Evolutionary conservation across 2,797 vertebrate species (phyloP).

Genomic region (Nannoperca australis): DNA sequence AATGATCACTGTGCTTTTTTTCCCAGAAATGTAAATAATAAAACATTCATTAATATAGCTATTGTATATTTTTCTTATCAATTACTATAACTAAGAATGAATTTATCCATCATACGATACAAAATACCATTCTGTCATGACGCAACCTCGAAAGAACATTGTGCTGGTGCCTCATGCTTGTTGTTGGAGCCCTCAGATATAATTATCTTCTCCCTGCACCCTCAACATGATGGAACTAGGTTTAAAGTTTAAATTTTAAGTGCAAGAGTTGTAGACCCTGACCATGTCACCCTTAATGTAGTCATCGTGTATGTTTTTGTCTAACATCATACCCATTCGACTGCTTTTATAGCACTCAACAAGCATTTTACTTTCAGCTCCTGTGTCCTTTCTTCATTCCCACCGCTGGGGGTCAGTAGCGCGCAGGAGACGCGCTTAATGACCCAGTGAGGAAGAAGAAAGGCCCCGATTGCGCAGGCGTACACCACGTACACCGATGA

Average conservation of each 20-base stretch:
- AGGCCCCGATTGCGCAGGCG: conserved; percentile 74
- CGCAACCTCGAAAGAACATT: background rate
- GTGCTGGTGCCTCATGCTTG: background rate
- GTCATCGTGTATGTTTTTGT: background rate
- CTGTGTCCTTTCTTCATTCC: no score
- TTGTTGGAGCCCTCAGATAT: background rate
- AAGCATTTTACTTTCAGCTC: background rate
- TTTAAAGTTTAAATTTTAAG: no score
- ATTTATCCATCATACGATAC: background rate
- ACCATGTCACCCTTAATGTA: no score
- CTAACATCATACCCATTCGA: background rate
- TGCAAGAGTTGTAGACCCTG: background rate
- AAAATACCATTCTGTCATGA: background rate
- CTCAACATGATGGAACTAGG: no score
- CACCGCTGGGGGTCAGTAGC: conserved; percentile 36
- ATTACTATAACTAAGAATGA: background rate
- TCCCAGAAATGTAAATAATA: background rate
- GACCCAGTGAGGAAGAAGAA: conserved; percentile 26
- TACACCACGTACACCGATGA: conserved; percentile 82
- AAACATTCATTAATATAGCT: background rate
- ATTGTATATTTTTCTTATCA: background rate
- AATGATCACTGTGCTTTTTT: background rate
- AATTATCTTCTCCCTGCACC: background rate
- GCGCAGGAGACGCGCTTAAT: rapidly evolving
- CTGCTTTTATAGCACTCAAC: background rate